Percentiles rank a stretch among this genome's conserved stretches.
These are phyloP conservation scores for Antigone vipio DNA, from an alignment of 2,113 vertebrate species.

Conservation along the genomic window DNA sequence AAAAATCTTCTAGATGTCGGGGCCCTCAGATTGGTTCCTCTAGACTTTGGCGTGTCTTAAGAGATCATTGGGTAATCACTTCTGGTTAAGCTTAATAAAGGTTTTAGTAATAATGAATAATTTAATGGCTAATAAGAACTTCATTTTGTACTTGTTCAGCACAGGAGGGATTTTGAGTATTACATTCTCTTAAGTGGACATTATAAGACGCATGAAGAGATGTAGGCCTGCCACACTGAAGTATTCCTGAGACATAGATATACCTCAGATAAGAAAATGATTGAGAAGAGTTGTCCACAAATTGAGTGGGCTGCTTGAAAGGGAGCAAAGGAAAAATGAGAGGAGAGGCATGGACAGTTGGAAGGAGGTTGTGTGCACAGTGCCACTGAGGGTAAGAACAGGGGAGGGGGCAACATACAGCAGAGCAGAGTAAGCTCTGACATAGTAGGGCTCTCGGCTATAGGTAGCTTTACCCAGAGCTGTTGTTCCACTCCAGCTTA, in stretches of 20 bases:
- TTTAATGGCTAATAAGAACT: background rate
- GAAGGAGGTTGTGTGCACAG: background rate
- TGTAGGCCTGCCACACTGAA: background rate
- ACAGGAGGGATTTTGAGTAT: background rate
- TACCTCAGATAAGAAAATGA: background rate
- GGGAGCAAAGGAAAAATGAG: background rate
- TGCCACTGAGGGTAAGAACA: background rate
- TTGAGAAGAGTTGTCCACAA: background rate
- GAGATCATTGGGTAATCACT: background rate
- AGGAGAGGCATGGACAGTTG: background rate
- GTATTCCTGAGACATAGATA: background rate
- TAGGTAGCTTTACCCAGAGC: background rate
- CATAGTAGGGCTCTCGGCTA: background rate
- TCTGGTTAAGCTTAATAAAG: background rate
- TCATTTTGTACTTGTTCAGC: background rate
- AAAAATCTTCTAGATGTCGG: background rate
- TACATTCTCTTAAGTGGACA: background rate
- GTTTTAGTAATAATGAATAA: background rate
- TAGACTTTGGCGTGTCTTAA: background rate
- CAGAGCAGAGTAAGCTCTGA: background rate
- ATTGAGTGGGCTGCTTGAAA: background rate
- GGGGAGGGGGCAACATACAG: accelerated
- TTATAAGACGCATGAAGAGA: background rate
- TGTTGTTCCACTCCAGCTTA: background rate
- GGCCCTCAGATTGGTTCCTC: background rate